A percentile compares a stretch with the other conserved stretches of the same genome.
phyloP scores from a whole-genome alignment of 2,888 invertebrate species.

The Terebella lapidaria region DNA sequence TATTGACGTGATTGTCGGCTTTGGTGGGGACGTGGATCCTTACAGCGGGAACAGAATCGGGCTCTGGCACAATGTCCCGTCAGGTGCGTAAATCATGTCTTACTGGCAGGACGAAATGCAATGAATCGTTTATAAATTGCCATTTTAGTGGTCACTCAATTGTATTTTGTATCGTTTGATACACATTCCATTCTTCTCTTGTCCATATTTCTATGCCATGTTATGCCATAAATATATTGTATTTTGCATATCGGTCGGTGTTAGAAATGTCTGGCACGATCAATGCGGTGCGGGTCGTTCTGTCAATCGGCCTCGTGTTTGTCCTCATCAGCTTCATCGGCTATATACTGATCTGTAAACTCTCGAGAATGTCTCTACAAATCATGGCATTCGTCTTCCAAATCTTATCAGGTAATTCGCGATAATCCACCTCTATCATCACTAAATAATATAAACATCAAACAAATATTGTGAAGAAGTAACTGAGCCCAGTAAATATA shows the following conservation, averaged over 20 bases:
- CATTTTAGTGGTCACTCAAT: too few species aligned
- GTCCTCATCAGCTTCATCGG: not conserved
- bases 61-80: not conserved
- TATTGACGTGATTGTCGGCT: not conserved
- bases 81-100: too few species aligned
- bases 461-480: too few species aligned
- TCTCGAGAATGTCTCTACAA: not conserved
- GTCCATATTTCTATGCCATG: too few species aligned
- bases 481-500: too few species aligned
- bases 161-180: too few species aligned
- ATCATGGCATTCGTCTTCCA: not conserved
- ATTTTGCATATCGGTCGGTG: not conserved
- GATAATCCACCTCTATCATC: too few species aligned
- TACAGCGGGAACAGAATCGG: not conserved
- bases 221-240: too few species aligned
- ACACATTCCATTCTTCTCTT: too few species aligned
- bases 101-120: too few species aligned
- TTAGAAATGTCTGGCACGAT: not conserved
- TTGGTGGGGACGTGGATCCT: not conserved
- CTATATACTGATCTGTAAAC: not conserved
- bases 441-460: too few species aligned
- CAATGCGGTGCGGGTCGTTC: not conserved
- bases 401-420: not conserved
- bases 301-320: not conserved
- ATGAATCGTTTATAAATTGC: too few species aligned